Conservation (phyloP, 2,113 vertebrate genomes). For the Girardinichthys multiradiatus region DNA sequence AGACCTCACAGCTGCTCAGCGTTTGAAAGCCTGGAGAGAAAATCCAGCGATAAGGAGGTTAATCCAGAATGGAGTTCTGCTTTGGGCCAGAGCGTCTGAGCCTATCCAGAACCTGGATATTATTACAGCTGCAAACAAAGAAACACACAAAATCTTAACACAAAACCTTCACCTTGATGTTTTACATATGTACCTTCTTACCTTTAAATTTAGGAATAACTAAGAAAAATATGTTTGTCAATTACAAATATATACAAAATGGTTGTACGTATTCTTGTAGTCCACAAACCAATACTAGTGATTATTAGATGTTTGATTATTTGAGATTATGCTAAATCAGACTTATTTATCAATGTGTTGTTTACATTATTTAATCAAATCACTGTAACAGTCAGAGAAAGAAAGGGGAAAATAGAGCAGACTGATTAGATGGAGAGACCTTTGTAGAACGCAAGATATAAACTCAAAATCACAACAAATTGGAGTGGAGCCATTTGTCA, state of each 20-base stretch:
- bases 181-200: background rate
- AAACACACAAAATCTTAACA: conserved; percentile 8
- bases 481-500: too few relatives aligned
- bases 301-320: background rate
- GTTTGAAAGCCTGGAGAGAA: conserved; percentile 53
- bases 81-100: conserved; percentile 27
- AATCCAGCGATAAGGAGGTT: conserved; percentile 68
- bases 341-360: background rate
- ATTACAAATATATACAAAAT: too few relatives aligned
- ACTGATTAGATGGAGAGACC: background rate
- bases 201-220: background rate
- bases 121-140: conserved; percentile 34
- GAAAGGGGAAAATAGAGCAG: background rate
- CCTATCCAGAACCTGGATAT: conserved; percentile 27
- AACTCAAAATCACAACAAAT: background rate
- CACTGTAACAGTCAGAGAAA: background rate
- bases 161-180: background rate
- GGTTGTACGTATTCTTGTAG: background rate
- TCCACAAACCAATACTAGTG: background rate
- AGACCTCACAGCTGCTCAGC: conserved; percentile 54
- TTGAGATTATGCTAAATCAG: background rate
- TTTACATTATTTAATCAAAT: background rate
- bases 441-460: background rate
- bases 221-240: too few relatives aligned
- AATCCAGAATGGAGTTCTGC: conserved; percentile 24